A percentile compares a stretch with the other conserved stretches of the same genome.
Evolutionary conservation across 1,140 invertebrate species (phyloP).

Genomic region (Drosophila pseudoobscura): DNA sequence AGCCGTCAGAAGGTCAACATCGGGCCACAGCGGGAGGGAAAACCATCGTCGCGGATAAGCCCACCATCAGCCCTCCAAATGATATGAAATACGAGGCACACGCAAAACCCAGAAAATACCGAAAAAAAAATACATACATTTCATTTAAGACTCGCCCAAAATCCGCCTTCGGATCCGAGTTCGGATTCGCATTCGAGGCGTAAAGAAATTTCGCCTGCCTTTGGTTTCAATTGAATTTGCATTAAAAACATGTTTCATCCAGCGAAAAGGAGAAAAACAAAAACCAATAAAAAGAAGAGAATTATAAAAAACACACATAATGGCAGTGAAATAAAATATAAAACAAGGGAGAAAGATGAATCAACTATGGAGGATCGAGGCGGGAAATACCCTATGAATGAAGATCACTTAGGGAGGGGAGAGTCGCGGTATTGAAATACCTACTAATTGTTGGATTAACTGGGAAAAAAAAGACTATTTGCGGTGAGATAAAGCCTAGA

Average conservation of each 20-base stretch:
- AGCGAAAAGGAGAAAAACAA: conserved; percentile 1
- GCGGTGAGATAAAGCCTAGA: no score
- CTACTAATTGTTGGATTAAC: no score
- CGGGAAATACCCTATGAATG: conserved; percentile 1
- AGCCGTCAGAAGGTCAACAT: conserved; percentile 25
- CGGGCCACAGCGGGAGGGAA: conserved; percentile 23
- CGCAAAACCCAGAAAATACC: conserved; percentile 7
- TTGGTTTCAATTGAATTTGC: conserved; percentile 67
- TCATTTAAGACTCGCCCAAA: conserved; percentile 8
- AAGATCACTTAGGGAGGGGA: no score
- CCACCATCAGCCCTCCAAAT: conserved; percentile 10
- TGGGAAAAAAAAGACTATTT: no score
- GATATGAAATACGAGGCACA: no score
- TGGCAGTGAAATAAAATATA: conserved; percentile 25
- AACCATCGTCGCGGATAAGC: conserved; percentile 15
- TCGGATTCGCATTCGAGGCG: conserved; percentile 1
- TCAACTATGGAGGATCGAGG: no score
- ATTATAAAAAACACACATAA: conserved; percentile 49
- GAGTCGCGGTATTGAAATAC: no score
- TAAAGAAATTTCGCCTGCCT: conserved; percentile 36
- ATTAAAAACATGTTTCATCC: conserved; percentile 64
- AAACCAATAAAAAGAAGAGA: conserved; percentile 32
- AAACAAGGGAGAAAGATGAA: not conserved
- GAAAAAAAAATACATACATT: not conserved
- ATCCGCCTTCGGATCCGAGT: not conserved